Conservation (phyloP, 2,888 invertebrate species). For the Neocrepidodera transversa region DNA sequence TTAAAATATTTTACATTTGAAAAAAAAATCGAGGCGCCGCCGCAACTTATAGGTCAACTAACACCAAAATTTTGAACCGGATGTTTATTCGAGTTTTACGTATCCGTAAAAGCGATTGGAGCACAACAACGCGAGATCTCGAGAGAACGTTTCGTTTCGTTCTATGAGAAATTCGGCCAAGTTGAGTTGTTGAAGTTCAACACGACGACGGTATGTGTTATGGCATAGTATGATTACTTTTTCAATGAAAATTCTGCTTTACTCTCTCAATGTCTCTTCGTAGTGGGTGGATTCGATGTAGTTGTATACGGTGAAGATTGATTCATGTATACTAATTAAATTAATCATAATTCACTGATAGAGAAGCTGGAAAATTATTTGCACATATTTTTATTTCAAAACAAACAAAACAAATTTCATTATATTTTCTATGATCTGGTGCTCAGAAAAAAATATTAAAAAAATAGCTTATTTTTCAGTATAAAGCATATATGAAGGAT, state of each 20-base stretch:
- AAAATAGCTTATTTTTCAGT: too few species aligned
- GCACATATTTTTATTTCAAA: too few species aligned
- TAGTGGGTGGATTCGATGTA: neutral
- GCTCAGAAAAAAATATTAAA: too few species aligned
- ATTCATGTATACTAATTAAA: too few species aligned
- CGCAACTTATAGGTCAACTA: slow-evolving; percentile 6
- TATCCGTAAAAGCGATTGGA: slow-evolving; percentile 20
- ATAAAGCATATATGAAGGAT: too few species aligned
- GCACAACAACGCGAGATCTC: slow-evolving; percentile 5
- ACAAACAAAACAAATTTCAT: too few species aligned
- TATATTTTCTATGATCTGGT: too few species aligned
- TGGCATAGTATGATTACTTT: slow-evolving; percentile 1
- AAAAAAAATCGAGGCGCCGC: slow-evolving; percentile 5
- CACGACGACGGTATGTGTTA: slow-evolving; percentile 9
- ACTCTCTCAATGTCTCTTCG: neutral
- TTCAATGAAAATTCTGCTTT: slow-evolving; percentile 1
- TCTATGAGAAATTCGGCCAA: slow-evolving; percentile 36
- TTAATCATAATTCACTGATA: too few species aligned
- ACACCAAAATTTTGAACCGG: slow-evolving; percentile 36
- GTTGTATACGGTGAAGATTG: too few species aligned
- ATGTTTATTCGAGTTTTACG: slow-evolving; percentile 33
- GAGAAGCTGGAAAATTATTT: too few species aligned
- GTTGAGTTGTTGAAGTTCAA: slow-evolving; percentile 21
- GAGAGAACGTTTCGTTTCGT: slow-evolving; percentile 22
- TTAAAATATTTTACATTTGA: too few species aligned